Percentiles rank a stretch among this genome's conserved stretches.
Evolutionary conservation across 2,797 vertebrate species (phyloP).

Genomic region (Lepidocolaptes lacrymiger): DNA sequence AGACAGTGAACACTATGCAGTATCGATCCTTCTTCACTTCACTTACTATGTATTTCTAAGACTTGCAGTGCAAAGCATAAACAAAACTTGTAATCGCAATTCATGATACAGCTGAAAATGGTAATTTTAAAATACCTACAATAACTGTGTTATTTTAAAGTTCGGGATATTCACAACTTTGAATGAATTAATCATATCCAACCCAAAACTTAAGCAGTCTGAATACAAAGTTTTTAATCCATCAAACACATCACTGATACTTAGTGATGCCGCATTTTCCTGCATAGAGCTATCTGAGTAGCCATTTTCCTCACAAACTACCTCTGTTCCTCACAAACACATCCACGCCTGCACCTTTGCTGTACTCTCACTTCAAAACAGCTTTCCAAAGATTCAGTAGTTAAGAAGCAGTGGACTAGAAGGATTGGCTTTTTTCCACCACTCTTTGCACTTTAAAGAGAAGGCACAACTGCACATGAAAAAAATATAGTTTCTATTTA

Average conservation of each 20-base stretch:
- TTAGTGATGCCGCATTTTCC: not conserved
- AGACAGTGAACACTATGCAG: not conserved
- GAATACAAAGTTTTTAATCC: not conserved
- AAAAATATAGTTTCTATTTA: not conserved
- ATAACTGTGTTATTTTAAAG: not conserved
- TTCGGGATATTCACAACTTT: not conserved
- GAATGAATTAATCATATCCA: not conserved
- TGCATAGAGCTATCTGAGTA: not conserved
- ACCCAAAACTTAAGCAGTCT: not conserved
- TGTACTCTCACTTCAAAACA: not conserved
- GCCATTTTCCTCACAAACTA: not conserved
- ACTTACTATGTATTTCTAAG: not conserved
- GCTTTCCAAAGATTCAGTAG: not conserved
- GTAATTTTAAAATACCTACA: not conserved
- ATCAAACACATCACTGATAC: no score
- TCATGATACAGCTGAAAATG: not conserved
- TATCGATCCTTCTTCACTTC: not conserved
- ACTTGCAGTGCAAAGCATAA: not conserved
- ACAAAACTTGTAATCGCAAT: not conserved
- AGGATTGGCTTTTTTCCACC: rapidly evolving
- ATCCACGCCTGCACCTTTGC: not conserved
- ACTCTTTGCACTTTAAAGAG: not conserved
- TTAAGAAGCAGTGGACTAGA: not conserved
- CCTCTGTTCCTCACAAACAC: not conserved
- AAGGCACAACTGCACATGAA: not conserved